These are phyloP conservation scores for Pristis pectinata DNA, from an alignment of 2,797 vertebrate genomes.

Conservation along the genomic window DNA sequence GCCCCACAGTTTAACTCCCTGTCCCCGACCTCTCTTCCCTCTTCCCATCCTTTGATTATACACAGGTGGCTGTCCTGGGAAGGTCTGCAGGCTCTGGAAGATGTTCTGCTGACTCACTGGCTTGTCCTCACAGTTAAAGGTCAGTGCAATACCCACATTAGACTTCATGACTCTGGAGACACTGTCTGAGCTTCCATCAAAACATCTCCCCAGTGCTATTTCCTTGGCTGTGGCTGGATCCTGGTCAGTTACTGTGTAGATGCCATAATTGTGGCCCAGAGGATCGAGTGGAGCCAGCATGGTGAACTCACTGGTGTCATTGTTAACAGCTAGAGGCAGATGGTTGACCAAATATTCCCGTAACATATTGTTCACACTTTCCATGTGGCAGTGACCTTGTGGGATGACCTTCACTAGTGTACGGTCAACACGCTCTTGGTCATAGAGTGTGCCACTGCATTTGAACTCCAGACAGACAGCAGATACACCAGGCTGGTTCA, in stretches of 20 bases:
- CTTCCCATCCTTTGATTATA: not conserved
- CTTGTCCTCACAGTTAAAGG: slow-evolving; percentile 77
- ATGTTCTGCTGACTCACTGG: slow-evolving; percentile 67
- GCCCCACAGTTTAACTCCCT: not conserved
- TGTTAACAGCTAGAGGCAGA: slow-evolving; percentile 88
- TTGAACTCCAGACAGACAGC: slow-evolving; percentile 94
- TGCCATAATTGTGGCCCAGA: slow-evolving; percentile 93
- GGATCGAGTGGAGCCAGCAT: slow-evolving; percentile 95
- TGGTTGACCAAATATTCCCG: slow-evolving; percentile 97
- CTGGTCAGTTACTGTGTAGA: slow-evolving; percentile 96
- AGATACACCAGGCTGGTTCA: slow-evolving; percentile 63
- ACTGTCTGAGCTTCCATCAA: slow-evolving; percentile 87
- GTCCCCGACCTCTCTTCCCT: not conserved
- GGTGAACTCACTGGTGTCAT: slow-evolving; percentile 89
- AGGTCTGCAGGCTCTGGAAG: slow-evolving; percentile 74
- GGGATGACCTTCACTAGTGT: slow-evolving; percentile 87
- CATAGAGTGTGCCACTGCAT: slow-evolving; percentile 93
- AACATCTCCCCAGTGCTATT: slow-evolving; percentile 91
- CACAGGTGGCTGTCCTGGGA: slow-evolving; percentile 48
- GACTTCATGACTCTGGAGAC: slow-evolving; percentile 89
- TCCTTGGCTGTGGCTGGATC: slow-evolving; percentile 90
- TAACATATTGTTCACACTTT: slow-evolving; percentile 81
- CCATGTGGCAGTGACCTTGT: slow-evolving; percentile 84
- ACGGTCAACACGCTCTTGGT: slow-evolving; percentile 89
- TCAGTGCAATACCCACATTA: slow-evolving; percentile 75